Conservation (phyloP, 2,888 invertebrate genomes). For the Drosophila birchii region DNA sequence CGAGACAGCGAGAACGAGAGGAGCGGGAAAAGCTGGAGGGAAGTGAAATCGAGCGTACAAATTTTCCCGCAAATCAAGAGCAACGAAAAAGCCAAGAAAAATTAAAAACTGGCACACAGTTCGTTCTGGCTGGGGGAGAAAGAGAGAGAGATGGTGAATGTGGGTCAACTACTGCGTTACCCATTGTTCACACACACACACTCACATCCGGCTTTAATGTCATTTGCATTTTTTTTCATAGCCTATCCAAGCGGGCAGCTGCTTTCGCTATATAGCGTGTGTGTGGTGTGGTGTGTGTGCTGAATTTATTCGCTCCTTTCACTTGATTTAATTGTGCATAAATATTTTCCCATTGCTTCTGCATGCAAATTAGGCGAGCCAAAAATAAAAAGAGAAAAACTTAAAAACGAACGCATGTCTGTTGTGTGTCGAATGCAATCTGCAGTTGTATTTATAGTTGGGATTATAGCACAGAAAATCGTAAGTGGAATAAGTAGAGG, state of each 20-base stretch:
- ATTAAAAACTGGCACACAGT: constrained; percentile 41
- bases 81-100: constrained; percentile 44
- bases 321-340: constrained; percentile 81
- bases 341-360: constrained; percentile 72
- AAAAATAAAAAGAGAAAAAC: constrained; percentile 24
- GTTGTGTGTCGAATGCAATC: constrained; percentile 39
- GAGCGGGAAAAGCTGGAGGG: neutral
- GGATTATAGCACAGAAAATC: neutral
- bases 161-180: constrained; percentile 69
- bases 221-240: constrained; percentile 68
- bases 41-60: constrained; percentile 42
- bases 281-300: constrained; percentile 10
- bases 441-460: constrained; percentile 42
- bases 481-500: neutral
- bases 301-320: constrained; percentile 72
- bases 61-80: constrained; percentile 61
- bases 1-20: neutral
- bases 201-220: constrained; percentile 61
- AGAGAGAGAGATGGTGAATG: constrained; percentile 42
- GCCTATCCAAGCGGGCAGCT: constrained; percentile 60
- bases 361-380: constrained; percentile 72
- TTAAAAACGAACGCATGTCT: constrained; percentile 4
- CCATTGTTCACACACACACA: constrained; percentile 52
- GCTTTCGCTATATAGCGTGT: constrained; percentile 34
- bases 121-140: constrained; percentile 3